These are phyloP conservation scores for Philonicus albiceps DNA, from an alignment of 2,888 invertebrate species.

Conservation along the genomic window DNA sequence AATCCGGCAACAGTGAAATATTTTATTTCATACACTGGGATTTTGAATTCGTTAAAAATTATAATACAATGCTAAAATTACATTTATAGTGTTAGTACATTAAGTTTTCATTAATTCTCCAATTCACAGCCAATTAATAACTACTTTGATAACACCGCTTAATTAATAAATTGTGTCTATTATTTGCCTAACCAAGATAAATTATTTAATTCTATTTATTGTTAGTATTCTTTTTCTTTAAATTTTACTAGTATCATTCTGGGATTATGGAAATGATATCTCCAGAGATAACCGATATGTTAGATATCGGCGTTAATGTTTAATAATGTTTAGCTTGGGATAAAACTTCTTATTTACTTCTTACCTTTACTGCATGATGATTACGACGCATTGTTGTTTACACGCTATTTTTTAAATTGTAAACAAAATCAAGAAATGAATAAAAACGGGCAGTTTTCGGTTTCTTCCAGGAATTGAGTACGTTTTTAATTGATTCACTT, in stretches of 20 bases:
- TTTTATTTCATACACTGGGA: background rate
- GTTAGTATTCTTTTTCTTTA: background rate
- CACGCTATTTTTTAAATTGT: background rate
- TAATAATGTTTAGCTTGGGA: background rate
- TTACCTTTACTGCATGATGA: background rate
- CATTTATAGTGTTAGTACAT: too few species aligned
- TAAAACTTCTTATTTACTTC: background rate
- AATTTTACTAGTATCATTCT: background rate
- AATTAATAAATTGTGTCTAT: too few species aligned
- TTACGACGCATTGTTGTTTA: background rate
- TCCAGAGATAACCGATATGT: background rate
- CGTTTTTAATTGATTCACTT: background rate
- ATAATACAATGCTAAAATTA: background rate
- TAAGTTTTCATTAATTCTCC: too few species aligned
- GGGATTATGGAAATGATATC: background rate
- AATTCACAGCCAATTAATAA: constrained; percentile 25
- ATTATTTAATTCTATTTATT: too few species aligned
- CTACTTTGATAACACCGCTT: background rate
- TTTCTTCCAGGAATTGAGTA: background rate
- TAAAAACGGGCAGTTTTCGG: background rate
- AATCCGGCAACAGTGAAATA: background rate
- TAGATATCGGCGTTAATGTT: background rate
- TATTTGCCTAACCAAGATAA: too few species aligned
- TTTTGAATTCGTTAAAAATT: background rate
- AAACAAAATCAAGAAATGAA: background rate